A percentile compares a stretch with the other conserved stretches of the same genome.
Conservation (phyloP, 2,888 invertebrate species). For the Sceliomorpha sp. region DNA sequence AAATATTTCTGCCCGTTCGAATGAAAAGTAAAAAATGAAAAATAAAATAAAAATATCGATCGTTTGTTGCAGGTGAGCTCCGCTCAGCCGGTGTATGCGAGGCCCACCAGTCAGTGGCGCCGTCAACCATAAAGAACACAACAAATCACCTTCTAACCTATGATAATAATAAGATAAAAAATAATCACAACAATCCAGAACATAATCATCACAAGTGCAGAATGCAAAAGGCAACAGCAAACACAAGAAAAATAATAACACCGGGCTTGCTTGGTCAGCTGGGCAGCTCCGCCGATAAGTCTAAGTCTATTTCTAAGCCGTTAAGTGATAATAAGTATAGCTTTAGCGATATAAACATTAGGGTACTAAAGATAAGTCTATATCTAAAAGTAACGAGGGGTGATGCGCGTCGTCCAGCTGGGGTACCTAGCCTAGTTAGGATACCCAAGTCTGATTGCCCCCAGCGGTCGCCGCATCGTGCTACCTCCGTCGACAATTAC, state of each 20-base stretch:
- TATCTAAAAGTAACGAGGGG: slow-evolving; percentile 74
- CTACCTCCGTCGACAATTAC: slow-evolving; percentile 78
- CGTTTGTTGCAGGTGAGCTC: slow-evolving; percentile 74
- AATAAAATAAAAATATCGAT: slow-evolving; percentile 10
- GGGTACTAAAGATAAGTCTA: slow-evolving; percentile 79
- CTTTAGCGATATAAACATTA: slow-evolving; percentile 79
- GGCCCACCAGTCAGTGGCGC: slow-evolving; percentile 78
- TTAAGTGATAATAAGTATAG: slow-evolving; percentile 81
- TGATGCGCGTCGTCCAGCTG: slow-evolving; percentile 72
- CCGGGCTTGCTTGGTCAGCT: slow-evolving; percentile 75
- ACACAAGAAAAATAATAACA: slow-evolving; percentile 62
- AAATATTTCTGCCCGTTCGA: too few species aligned
- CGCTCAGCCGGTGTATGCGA: slow-evolving; percentile 77
- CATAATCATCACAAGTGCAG: slow-evolving; percentile 80
- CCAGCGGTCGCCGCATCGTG: slow-evolving; percentile 75
- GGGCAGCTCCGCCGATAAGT: slow-evolving; percentile 79
- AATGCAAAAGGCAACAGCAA: slow-evolving; percentile 66
- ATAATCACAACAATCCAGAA: slow-evolving; percentile 78
- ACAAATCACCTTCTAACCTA: slow-evolving; percentile 78
- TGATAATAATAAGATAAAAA: slow-evolving; percentile 76
- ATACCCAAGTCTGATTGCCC: slow-evolving; percentile 81
- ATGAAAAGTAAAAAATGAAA: too few species aligned
- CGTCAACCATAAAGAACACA: slow-evolving; percentile 78
- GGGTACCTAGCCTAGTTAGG: slow-evolving; percentile 81
- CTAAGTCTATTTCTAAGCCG: slow-evolving; percentile 80